Base-by-base conservation (phyloP, 2,113 vertebrate genomes). In the Circaetus gallicus region DNA sequence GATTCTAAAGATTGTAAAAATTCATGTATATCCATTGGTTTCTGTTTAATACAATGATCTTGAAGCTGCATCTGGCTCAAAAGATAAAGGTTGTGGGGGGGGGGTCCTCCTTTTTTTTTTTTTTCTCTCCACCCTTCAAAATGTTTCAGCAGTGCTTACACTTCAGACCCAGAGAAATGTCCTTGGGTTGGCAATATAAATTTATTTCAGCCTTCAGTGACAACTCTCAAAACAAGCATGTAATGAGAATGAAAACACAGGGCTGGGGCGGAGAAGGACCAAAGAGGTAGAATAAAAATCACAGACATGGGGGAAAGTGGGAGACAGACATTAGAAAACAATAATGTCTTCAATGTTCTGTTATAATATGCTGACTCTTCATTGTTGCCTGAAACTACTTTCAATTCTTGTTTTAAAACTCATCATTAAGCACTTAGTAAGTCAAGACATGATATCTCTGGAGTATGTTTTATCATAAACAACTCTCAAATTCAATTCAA, bases 221-320 rank as follows among this genome's bases (percentile, higher is more conserved):
- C 28, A 87, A 85, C 29, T 88, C 31, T 12, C 7, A 66, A 74
- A 90, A 70, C 4, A 70, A 73, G 10, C 8, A 66, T 31, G 6
- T 7, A 56, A 59, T 31, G 19, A 76, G 26, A 85, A 71, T 1
- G 5, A 13, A 49, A 42, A 47, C 8, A 9, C 2, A 3, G 13
- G 7, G 19, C 16, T 2, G 14, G 25, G 2, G 3, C 0, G 3
- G 31, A 42, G 12, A 42, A 43, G 6, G 9, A 69, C 38, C 4
- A 45, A 59, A 74, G 32, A 69, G 3, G 4, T 20, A 72, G 19
- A 59, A 66, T 36, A 40, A 74, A 92, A 87, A 21, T 74, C 21
- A 16, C 21, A 65, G 43, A 61, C 4, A 3, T 11, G 2, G 11
- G 16, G 3, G 21, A 82, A 89, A 80, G 7, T 0, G 0, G 3